A percentile compares a stretch with the other conserved stretches of the same genome.
These are phyloP conservation scores for Ganaspis brasiliensis DNA, from an alignment of 2,888 invertebrate genomes.

Conservation along the genomic window DNA sequence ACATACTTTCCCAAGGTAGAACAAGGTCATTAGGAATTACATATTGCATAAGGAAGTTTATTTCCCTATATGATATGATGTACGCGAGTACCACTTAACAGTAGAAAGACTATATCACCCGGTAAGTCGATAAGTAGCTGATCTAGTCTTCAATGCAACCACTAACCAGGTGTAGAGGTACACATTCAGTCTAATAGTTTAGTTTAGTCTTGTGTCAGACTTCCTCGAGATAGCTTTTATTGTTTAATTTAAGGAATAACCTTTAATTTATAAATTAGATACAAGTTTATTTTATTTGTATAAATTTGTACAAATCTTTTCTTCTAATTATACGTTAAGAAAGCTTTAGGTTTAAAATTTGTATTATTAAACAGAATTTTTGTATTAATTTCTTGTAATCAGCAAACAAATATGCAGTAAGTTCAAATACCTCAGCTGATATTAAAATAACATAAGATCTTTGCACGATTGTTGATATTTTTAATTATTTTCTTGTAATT, in stretches of 20 bases:
- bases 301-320: no score
- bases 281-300: not conserved
- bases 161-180: not conserved
- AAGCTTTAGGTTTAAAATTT: no score
- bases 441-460: no score
- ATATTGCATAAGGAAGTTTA: not conserved
- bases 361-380: no score
- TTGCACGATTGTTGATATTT: no score
- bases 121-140: conserved; percentile 36
- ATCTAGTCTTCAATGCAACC: conserved; percentile 23
- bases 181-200: not conserved
- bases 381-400: no score
- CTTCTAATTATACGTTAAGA: not conserved
- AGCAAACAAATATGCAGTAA: no score
- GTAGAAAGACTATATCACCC: conserved; percentile 1
- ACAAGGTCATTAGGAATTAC: not conserved
- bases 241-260: not conserved
- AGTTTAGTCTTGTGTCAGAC: conserved; percentile 67
- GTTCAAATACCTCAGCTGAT: no score
- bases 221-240: conserved; percentile 52
- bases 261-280: not conserved
- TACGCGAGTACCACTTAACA: not conserved
- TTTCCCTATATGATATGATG: conserved; percentile 8
- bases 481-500: no score
- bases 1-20: not conserved